Evolutionary conservation across 2,113 vertebrate species (phyloP).

Genomic region (Urocynchramus pylzowi): DNA sequence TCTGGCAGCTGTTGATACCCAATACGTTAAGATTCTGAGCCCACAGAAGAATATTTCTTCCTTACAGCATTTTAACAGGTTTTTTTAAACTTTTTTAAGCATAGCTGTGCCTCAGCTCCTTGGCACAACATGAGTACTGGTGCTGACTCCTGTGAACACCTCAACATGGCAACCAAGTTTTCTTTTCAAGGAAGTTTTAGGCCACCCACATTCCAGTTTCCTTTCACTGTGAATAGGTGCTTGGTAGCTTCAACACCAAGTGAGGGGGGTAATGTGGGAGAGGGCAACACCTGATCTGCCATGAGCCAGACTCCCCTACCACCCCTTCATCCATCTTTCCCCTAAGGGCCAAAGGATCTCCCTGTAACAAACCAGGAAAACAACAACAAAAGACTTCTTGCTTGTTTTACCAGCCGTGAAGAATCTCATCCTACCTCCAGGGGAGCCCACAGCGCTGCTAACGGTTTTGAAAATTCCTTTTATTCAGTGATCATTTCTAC

Average conservation of each 20-base stretch:
- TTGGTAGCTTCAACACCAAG: neutral
- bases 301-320: neutral
- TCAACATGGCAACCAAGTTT: neutral
- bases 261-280: neutral
- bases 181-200: neutral
- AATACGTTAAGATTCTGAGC: neutral
- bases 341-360: neutral
- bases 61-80: neutral
- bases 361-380: neutral
- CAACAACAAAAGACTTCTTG: neutral
- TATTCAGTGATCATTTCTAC: neutral
- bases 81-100: neutral
- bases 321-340: neutral
- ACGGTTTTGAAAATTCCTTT: neutral
- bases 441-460: neutral
- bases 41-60: neutral
- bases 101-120: neutral
- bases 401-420: neutral
- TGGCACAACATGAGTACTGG: accelerated
- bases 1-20: neutral
- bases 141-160: neutral
- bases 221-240: neutral
- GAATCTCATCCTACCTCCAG: neutral
- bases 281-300: neutral
- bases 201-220: neutral